Evolutionary conservation across 2,888 invertebrate genomes (phyloP).

Genomic region (Drosophila pseudotakahashii): DNA sequence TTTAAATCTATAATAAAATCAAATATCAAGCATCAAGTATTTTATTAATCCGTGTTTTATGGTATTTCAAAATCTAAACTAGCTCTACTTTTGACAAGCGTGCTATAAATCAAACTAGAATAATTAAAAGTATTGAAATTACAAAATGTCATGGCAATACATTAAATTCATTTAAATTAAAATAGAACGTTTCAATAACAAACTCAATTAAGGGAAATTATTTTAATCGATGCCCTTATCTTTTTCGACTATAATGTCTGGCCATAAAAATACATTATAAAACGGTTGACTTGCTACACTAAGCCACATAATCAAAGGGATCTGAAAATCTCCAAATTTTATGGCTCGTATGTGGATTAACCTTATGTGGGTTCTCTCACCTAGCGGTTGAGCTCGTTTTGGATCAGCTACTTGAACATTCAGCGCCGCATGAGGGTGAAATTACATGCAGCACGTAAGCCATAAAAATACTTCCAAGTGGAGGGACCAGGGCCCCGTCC

Average conservation of each 20-base stretch:
- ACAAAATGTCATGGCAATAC: not conserved
- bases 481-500: not conserved
- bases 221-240: not conserved
- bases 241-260: not conserved
- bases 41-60: too few relatives aligned
- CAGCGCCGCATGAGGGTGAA: conserved; percentile 49
- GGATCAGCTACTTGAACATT: conserved; percentile 46
- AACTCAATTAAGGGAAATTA: not conserved
- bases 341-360: conserved; percentile 24
- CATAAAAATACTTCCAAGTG: conserved; percentile 49
- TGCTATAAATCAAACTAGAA: not conserved
- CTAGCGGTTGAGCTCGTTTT: conserved; percentile 28
- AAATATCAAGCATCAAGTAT: too few relatives aligned
- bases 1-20: too few relatives aligned
- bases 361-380: conserved; percentile 7
- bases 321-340: conserved; percentile 7
- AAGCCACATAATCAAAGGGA: conserved; percentile 7
- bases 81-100: not conserved
- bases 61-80: not conserved
- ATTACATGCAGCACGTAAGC: conserved; percentile 66
- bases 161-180: not conserved
- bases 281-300: not conserved
- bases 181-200: not conserved
- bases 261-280: not conserved
- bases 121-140: not conserved